phyloP scores from a whole-genome alignment of 2,888 invertebrate genomes.

The Dusona sp. region DNA sequence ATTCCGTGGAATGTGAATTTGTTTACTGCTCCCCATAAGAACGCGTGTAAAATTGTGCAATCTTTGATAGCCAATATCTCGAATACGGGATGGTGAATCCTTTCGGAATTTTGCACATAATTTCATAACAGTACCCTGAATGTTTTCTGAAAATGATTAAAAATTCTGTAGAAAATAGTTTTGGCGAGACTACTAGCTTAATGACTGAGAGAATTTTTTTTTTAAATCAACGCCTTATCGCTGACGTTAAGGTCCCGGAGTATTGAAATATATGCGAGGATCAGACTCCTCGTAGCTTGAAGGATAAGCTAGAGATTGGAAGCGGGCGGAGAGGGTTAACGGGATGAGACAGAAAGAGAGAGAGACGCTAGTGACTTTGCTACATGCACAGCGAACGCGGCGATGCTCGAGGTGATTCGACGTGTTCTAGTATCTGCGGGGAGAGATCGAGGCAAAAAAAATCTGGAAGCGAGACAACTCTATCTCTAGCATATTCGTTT shows the following conservation, averaged over 20 bases:
- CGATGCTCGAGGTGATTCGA: conserved; percentile 1
- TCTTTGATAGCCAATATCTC: no score
- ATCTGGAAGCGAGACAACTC: conserved; percentile 42
- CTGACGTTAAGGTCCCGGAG: background rate
- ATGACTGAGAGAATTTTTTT: background rate
- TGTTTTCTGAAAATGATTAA: no score
- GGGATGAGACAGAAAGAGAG: background rate
- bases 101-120: no score
- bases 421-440: background rate
- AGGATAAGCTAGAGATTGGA: conserved; percentile 4
- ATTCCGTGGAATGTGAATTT: no score
- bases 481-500: conserved; percentile 10
- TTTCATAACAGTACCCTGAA: no score
- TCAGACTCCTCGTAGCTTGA: background rate
- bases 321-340: background rate
- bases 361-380: background rate
- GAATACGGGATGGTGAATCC: no score
- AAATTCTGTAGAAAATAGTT: no score
- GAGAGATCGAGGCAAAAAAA: conserved; percentile 3
- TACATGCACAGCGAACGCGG: conserved; percentile 6
- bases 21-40: no score
- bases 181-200: no score
- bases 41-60: no score
- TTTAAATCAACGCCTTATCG: background rate
- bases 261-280: background rate